These are phyloP conservation scores for Hydrocynus forskahlii DNA, from an alignment of 2,797 vertebrate species.

Conservation along the genomic window DNA sequence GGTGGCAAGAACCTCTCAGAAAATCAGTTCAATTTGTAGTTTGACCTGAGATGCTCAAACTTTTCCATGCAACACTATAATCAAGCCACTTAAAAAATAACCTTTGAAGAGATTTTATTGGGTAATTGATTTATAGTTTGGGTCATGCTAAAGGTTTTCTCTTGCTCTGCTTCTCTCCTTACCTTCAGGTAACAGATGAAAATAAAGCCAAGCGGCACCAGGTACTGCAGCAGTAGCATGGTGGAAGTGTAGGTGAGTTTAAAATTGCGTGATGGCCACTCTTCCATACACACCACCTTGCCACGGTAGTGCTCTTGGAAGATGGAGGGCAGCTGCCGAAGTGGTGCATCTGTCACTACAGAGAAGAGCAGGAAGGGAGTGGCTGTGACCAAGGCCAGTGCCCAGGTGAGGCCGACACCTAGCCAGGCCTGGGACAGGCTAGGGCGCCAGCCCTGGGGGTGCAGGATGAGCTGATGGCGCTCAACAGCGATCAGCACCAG, in stretches of 20 bases:
- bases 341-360: conserved; percentile 79
- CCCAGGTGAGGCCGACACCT: conserved; percentile 83
- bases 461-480: conserved; percentile 86
- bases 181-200: conserved; percentile 91
- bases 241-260: conserved; percentile 83
- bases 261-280: conserved; percentile 81
- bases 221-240: conserved; percentile 84
- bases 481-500: conserved; percentile 86
- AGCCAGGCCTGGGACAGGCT: conserved; percentile 83
- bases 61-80: no score
- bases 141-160: no score
- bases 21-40: no score
- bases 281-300: conserved; percentile 84
- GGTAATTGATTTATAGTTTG: no score
- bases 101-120: no score
- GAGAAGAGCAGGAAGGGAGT: conserved; percentile 84
- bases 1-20: no score
- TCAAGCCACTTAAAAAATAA: no score
- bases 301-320: conserved; percentile 79
- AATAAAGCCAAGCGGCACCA: conserved; percentile 86
- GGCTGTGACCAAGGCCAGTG: conserved; percentile 79
- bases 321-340: conserved; percentile 76
- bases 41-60: no score
- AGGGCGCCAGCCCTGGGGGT: conserved; percentile 85
- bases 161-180: neutral